Evolutionary conservation across 2,888 invertebrate genomes (phyloP).

Genomic region (Neria commutata): DNA sequence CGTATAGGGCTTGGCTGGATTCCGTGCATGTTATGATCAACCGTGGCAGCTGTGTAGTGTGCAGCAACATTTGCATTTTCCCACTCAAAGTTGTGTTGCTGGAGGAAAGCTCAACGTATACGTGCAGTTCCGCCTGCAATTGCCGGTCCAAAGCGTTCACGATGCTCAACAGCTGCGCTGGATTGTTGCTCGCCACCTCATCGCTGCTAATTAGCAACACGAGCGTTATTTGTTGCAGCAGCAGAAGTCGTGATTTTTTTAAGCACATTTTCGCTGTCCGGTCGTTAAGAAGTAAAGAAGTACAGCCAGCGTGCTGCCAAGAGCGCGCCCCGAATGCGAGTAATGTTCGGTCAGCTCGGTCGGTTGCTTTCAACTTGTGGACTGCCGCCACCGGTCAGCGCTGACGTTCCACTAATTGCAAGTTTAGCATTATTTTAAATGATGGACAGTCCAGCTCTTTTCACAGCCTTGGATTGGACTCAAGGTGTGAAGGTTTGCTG

Average conservation of each 20-base stretch:
- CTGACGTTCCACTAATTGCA: too few species aligned
- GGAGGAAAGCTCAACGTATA: neutral
- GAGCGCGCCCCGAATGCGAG: too few species aligned
- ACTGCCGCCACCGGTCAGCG: too few species aligned
- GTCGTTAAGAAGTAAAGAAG: neutral
- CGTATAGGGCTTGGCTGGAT: neutral
- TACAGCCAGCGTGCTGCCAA: neutral
- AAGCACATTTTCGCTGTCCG: neutral
- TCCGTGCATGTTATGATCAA: neutral
- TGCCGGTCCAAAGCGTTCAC: neutral
- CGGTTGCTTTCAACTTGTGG: too few species aligned
- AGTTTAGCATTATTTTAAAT: too few species aligned
- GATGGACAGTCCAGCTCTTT: too few species aligned
- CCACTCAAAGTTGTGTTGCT: neutral
- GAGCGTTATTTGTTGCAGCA: too few species aligned
- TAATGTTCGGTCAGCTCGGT: too few species aligned
- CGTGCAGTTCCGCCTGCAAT: slow-evolving; percentile 3
- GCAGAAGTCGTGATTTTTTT: neutral
- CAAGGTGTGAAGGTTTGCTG: too few species aligned
- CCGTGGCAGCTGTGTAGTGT: neutral
- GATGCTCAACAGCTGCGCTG: neutral
- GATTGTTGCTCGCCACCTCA: neutral
- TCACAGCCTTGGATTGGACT: too few species aligned
- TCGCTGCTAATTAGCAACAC: too few species aligned
- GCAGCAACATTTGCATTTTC: neutral